Evolutionary conservation across 2,888 invertebrate species (phyloP).

Genomic region (Pollenia angustigena): DNA sequence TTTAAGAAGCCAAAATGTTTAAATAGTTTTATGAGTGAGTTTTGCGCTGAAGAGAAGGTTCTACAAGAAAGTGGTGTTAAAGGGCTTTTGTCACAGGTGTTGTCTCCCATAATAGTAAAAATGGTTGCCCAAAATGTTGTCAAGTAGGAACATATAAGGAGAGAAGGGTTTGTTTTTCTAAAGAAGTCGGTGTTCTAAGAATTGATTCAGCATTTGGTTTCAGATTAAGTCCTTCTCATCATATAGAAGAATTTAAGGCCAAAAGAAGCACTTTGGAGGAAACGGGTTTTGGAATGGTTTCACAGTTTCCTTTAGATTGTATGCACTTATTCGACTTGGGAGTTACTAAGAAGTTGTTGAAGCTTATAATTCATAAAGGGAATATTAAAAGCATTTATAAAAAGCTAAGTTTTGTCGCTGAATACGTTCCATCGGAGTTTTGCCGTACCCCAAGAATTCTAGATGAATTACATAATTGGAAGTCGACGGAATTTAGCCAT

Average conservation of each 20-base stretch:
- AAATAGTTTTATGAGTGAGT: constrained; percentile 51
- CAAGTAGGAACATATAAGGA: constrained; percentile 32
- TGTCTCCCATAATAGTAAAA: constrained; percentile 5
- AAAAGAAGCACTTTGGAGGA: constrained; percentile 37
- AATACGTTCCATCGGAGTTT: constrained; percentile 56
- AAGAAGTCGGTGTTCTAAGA: constrained; percentile 30
- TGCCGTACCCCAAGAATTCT: constrained; percentile 23
- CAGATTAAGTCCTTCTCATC: constrained; percentile 15
- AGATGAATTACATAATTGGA: constrained; percentile 35
- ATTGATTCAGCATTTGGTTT: constrained; percentile 42
- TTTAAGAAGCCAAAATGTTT: constrained; percentile 44
- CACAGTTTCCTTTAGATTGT: constrained; percentile 51
- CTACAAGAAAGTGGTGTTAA: not conserved
- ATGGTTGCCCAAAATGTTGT: constrained; percentile 38
- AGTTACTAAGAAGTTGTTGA: constrained; percentile 53
- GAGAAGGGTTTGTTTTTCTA: constrained; percentile 34
- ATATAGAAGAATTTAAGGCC: constrained; percentile 37
- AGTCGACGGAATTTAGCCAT: constrained; percentile 42
- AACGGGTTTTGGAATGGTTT: constrained; percentile 58
- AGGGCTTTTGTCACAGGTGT: constrained; percentile 55
- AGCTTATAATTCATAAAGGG: constrained; percentile 41
- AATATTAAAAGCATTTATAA: constrained; percentile 42
- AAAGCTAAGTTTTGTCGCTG: constrained; percentile 25
- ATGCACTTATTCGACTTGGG: constrained; percentile 54
- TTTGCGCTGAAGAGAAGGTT: constrained; percentile 52